Conservation (phyloP, 2,888 invertebrate species). For the Ephialtes manifestator region DNA sequence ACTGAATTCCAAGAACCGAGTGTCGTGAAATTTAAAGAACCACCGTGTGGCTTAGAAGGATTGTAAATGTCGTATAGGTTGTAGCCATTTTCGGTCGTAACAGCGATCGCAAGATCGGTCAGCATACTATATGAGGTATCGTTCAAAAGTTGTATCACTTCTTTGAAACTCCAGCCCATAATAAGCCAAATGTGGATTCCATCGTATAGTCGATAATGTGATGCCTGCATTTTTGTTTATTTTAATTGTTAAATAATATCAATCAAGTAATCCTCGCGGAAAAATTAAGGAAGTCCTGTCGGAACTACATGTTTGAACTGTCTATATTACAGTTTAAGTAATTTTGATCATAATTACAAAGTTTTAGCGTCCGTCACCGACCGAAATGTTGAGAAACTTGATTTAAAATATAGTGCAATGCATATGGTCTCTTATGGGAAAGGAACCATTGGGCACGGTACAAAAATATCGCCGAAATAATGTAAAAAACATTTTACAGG, state of each 20-base stretch:
- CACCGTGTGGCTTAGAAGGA: conserved; percentile 77
- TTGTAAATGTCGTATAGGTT: conserved; percentile 77
- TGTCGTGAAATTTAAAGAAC: conserved; percentile 76
- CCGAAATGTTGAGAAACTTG: too few species aligned
- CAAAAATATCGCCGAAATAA: too few species aligned
- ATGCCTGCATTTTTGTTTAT: conserved; percentile 60
- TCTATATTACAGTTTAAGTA: too few species aligned
- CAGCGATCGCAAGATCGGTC: conserved; percentile 76
- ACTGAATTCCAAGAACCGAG: conserved; percentile 74
- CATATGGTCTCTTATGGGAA: too few species aligned
- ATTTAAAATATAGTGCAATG: too few species aligned
- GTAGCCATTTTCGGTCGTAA: conserved; percentile 66
- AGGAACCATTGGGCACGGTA: too few species aligned
- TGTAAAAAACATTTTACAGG: too few species aligned
- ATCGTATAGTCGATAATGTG: conserved; percentile 74
- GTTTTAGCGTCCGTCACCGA: too few species aligned
- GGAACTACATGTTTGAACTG: background rate
- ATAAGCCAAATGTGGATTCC: conserved; percentile 78
- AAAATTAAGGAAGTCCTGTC: too few species aligned
- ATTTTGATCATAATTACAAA: too few species aligned
- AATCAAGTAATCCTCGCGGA: too few species aligned
- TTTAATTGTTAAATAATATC: too few species aligned
- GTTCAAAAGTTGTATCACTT: conserved; percentile 71
- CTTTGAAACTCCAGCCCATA: conserved; percentile 71
- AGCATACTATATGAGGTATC: conserved; percentile 75